A percentile compares a stretch with the other conserved stretches of the same genome.
These are phyloP conservation scores for Chorisops tibialis DNA, from an alignment of 2,888 invertebrate species.

Conservation along the genomic window DNA sequence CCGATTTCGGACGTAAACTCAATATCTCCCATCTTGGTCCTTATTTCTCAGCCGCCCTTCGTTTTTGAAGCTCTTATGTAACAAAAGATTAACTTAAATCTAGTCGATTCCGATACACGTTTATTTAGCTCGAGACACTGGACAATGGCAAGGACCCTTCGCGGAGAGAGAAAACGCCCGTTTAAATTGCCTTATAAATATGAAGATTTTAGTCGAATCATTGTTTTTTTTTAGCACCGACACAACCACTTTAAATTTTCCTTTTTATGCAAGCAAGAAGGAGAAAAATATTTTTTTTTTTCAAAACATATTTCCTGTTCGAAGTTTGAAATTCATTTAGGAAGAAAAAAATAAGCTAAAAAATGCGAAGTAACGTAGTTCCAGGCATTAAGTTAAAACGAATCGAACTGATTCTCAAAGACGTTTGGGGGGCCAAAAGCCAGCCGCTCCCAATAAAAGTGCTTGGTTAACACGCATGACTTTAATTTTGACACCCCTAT, in stretches of 20 bases:
- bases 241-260: too few relatives aligned
- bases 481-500: conserved; percentile 7
- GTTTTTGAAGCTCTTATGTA: too few relatives aligned
- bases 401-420: conserved; percentile 20
- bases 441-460: conserved; percentile 20
- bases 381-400: conserved; percentile 9
- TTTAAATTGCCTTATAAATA: background rate
- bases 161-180: conserved; percentile 35
- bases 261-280: background rate
- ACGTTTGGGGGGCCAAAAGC: conserved; percentile 8
- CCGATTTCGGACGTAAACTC: too few relatives aligned
- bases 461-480: conserved; percentile 9
- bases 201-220: background rate
- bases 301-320: too few relatives aligned
- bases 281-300: too few relatives aligned
- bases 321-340: too few relatives aligned
- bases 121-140: too few relatives aligned
- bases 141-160: conserved; percentile 30
- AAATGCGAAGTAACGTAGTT: background rate
- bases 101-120: too few relatives aligned
- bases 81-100: too few relatives aligned
- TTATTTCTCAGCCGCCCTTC: too few relatives aligned
- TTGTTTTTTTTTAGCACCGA: too few relatives aligned
- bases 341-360: background rate
- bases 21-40: too few relatives aligned